A percentile compares a stretch with the other conserved stretches of the same genome.
Evolutionary conservation across 2,113 vertebrate genomes (phyloP).

Genomic region (Rhadina sibilatrix): DNA sequence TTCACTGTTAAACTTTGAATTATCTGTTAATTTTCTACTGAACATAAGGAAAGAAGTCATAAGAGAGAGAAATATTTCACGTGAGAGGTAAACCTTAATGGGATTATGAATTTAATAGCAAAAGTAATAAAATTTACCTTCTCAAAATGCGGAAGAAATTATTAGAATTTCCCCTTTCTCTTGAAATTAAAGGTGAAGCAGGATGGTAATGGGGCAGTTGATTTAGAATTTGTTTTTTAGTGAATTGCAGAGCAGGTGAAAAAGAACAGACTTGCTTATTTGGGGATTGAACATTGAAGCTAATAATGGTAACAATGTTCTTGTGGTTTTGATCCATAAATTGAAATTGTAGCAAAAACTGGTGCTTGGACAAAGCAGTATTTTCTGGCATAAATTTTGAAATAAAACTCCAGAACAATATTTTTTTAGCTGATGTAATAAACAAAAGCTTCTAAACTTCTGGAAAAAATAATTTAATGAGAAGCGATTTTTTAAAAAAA

Average conservation of each 20-base stretch:
- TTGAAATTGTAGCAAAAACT: background rate
- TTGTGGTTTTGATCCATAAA: background rate
- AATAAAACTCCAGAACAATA: background rate
- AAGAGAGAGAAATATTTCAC: background rate
- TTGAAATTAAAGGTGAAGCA: background rate
- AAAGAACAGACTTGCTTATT: background rate
- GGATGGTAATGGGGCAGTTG: background rate
- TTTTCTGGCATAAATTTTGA: background rate
- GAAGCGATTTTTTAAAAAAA: background rate
- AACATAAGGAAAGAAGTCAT: background rate
- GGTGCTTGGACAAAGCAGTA: background rate
- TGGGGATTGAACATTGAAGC: background rate
- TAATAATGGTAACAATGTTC: background rate
- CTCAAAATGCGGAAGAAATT: background rate
- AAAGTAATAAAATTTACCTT: background rate
- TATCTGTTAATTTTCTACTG: background rate
- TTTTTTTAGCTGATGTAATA: background rate
- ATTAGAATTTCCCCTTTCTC: background rate
- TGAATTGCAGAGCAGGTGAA: background rate
- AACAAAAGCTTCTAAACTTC: background rate
- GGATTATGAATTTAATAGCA: background rate
- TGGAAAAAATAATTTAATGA: background rate
- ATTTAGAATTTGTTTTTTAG: background rate
- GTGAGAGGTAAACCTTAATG: background rate
- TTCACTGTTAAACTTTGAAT: background rate